Base-by-base conservation (phyloP, 1,140 invertebrate genomes). In the Drosophila oshimai region DNA sequence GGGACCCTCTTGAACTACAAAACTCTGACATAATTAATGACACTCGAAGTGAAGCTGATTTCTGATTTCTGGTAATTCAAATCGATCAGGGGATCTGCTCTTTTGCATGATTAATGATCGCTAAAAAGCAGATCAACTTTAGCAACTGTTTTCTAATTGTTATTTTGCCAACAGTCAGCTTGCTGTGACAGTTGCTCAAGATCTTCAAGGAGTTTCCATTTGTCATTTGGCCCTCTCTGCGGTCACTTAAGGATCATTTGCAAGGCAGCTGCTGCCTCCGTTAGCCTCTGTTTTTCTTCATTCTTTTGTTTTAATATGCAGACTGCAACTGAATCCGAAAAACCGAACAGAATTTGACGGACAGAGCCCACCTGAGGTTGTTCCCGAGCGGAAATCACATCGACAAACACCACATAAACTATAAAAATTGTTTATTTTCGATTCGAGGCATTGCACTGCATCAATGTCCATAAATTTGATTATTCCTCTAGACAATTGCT, bases 81-180 rank as follows among this genome's bases (percentile, higher is more conserved):
- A 73, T 73, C 68, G 69, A 73, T 71, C 68, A 31, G 22, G 61
- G 64, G 60, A 44, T 42, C 49, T 36, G 17, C 41, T 24, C 51
- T 77, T 83, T 84, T 74, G 74, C 79, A 71, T 84, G 79, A 84
- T 84, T 74, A 77, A 74, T 84, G 79, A 76, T 37, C 17, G 18
- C 22, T n/a, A 13, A 29, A 42, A 74, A 73, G 54, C 61, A 75
- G 75, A 68, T 86, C 75, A 74, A 50, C 68, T 81, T 87, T 87
- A 44, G 81, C 83, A 87, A 87, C 81, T 87, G 83, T 87, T 87
- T 87, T 87, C 81, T 86, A 87, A 87, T 87, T 87, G 81, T 87
- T 84, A 54, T 76, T 73, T 64, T 86, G 71, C 74, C 74, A 86
- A 79, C 62, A 61, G 41, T 45, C 39, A 42, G 51, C 33, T 41